Evolutionary conservation across 2,113 vertebrate genomes (phyloP), one percentile per base, ranked within the genome.

Genomic region (Mesembrinibis cayennensis): DNA sequence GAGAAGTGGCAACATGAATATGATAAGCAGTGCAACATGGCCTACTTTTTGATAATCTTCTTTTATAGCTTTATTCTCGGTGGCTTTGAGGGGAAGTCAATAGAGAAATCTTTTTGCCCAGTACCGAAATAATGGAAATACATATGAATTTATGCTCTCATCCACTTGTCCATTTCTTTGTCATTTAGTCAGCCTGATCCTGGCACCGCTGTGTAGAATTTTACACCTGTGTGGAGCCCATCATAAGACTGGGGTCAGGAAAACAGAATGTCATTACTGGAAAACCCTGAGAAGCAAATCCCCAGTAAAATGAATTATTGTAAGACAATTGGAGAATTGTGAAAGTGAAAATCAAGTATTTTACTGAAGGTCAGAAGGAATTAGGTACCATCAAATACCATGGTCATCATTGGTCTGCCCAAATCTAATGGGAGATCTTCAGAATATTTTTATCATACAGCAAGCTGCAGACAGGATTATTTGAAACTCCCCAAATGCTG

Each of bases 41-140:
- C 90, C 93, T 93, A 88, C 92, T 95, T 96, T 93, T 49, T 65
- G 36, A 77, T 94, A 93, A 90, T 95, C 74, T 85, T 72, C 79
- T 94, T 94, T 91, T 65, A 45, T 44, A 85, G 74, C 78, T 88
- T 93, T 91, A 77, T 79, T 93, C 82, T 87, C 20, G 1, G 52
- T 91, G 66, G 52, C 77, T 91, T 89, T 92, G 87, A 74, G 61
- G 36, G n/a, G 30, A 93, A 82, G 58, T 85, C 84, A 61, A 16
- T 26, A 65, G 36, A 61, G 78, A 90, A 91, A 76, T 76, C 19
- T 2, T 76, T 89, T 72, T 77, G 30, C 62, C 71, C 34, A n/a
- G 36, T 86, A 58, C 45, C 29, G 71, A 53, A 85, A 82, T 82
- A 82, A 76, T 63, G 65, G 70, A 82, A 79, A 89, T 63, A 55